Evolutionary conservation across 2,888 invertebrate species (phyloP), one percentile per base, ranked within the genome.

Genomic region (Spilarctia lutea): DNA sequence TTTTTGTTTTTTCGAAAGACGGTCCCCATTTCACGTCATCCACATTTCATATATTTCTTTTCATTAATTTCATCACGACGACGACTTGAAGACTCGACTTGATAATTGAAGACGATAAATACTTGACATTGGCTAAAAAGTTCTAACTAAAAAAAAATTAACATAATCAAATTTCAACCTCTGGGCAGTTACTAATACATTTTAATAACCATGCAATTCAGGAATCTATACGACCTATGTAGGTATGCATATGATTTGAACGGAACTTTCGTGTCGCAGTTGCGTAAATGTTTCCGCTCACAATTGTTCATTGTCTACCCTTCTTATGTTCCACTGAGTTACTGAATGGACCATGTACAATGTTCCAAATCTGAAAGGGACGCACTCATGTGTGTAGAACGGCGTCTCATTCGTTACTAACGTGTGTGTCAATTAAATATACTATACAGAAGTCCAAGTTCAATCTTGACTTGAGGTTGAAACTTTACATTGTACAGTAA

Each of bases 281-380:
- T 79, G 77, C 39, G 78, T 84, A 84, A 87, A 85, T 76, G 76
- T 71, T 86, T 88, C 88, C 87, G 87, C 70, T 82, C 75, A 83
- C 83, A 84, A 87, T 87, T 84, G 83, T 84, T 81, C 83, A 84
- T 86, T 83, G 86, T 83, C 81, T 81, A 60, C 73, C 65, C 77
- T 75, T 78, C 81, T 85, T 79, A 78, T 79, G 76, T 81, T 79
- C 71, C 80, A 76, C 74, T 80, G 74, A 76, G 70, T 72, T 75
- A 74, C 75, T 75, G 73, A 27, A 56, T 35, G n/a, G 74, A 74
- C 76, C 73, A 70, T 70, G 39, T n/a, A 70, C 39, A 83, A 81
- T 81, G 74, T 78, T 67, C 75, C 42, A 45, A 65, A 79, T 77
- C 75, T 66, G 81, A 85, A 77, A 80, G 84, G 77, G 86, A 85